Conservation (phyloP, 2,113 vertebrate species). For the Conger conger region DNA sequence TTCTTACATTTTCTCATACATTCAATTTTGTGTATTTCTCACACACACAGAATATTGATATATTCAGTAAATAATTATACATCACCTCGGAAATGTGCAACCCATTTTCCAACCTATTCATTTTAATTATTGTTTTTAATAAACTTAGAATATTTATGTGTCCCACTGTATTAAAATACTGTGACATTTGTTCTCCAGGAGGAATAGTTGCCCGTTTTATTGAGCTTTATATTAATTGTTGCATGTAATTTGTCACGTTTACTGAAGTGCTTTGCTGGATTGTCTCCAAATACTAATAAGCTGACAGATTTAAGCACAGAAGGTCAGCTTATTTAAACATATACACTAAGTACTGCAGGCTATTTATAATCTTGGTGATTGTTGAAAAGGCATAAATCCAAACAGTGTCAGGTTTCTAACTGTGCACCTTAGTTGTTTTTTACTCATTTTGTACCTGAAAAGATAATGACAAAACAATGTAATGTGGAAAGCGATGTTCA, state of each 20-base stretch:
- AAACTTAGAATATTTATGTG: slow-evolving; percentile 43
- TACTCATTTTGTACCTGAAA: background rate
- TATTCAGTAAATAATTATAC: background rate
- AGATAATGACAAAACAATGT: background rate
- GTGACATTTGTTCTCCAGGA: slow-evolving; percentile 45
- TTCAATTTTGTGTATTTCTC: background rate
- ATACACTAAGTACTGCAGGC: slow-evolving; percentile 59
- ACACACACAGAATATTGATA: background rate
- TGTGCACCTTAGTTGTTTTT: background rate
- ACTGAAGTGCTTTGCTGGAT: slow-evolving; percentile 80
- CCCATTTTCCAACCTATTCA: slow-evolving; percentile 9
- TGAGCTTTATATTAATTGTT: slow-evolving; percentile 72
- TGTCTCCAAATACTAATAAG: slow-evolving; percentile 76
- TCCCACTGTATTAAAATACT: slow-evolving; percentile 45
- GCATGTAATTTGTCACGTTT: slow-evolving; percentile 73
- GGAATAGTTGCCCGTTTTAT: slow-evolving; percentile 51
- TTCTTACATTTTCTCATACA: too few relatives aligned
- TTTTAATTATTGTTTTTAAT: slow-evolving; percentile 33
- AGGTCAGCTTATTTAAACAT: slow-evolving; percentile 69
- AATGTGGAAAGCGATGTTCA: background rate
- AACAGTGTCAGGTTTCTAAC: background rate
- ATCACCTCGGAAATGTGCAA: background rate
- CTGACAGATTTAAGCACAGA: slow-evolving; percentile 78
- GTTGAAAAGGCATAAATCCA: slow-evolving; percentile 47
- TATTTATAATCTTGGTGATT: slow-evolving; percentile 64